Base-by-base conservation (phyloP, 2,888 invertebrate genomes). In the Malthinus seriepunctatus region DNA sequence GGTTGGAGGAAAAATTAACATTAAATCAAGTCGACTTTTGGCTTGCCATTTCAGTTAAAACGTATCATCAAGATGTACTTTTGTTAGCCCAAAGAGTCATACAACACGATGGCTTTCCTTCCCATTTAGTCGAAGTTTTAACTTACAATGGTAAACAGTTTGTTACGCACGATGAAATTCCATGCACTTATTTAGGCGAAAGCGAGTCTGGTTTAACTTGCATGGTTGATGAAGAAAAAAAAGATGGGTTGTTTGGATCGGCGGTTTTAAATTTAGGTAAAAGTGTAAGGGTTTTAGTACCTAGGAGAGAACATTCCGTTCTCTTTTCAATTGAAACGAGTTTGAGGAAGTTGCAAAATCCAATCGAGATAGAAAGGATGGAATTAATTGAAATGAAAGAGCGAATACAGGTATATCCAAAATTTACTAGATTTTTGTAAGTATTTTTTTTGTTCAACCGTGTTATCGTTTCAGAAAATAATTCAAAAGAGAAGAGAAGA, bases 21-120 rank as follows among this genome's bases (percentile, higher is more conserved):
- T 66, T 76, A 11, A 65, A 73, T 8, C 70, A 70, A 3, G 67
- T 78, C 2, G 65, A 73, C 14, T 74, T 69, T 63, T 78, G 76
- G 75, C 62, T 76, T 35, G 71, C 75, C 3, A 61, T 82, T 34
- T 76, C 76, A 1, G 55, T 80, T 1, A 68, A 74, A 50, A 80
- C 77, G 2, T 80, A 79, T 57, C 73, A 79, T 50, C 77, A 81
- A 58, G 81, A 82, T 52, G 73, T 78, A 1, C 63, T 82, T 44
- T 60, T 83, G 38, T 60, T 83, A 6, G 69, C 78, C 2, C 80
- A 83, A 67, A 71, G 76, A 23, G 51, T 47, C 15, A 12, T 77
- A 14, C 66, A 76, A 49, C 72, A 76, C 55, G 69, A 62, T 9
- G 64, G 68, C 3, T 77, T 78, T 56, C 64, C 61, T 31, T 66